Evolutionary conservation across 2,797 vertebrate species (phyloP).

Genomic region (Peromyscus melanophrys): DNA sequence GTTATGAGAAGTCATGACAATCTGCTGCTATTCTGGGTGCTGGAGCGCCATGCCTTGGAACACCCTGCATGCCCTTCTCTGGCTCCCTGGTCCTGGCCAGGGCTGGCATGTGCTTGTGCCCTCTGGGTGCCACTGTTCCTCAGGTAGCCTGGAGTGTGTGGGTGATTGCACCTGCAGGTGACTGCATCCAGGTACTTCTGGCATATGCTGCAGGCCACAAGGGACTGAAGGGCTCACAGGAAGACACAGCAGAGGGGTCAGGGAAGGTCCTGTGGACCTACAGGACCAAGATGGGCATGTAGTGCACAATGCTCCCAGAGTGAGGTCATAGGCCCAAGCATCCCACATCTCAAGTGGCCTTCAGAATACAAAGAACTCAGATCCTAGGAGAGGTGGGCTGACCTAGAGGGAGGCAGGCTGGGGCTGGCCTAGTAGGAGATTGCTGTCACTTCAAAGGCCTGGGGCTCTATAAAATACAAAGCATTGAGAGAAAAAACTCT

Average conservation of each 20-base stretch:
- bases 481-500: not conserved
- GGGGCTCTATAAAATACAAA: not conserved
- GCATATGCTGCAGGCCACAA: accelerated
- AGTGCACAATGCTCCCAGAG: no score
- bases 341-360: not conserved
- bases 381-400: not conserved
- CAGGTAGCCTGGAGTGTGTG: not conserved
- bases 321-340: not conserved
- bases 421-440: not conserved
- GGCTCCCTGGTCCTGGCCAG: not conserved
- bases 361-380: not conserved
- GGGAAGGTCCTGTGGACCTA: not conserved
- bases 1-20: not conserved
- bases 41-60: not conserved
- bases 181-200: not conserved
- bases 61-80: slow-evolving; percentile 8
- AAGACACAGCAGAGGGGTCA: not conserved
- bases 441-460: not conserved
- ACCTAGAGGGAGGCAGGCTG: not conserved
- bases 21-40: not conserved
- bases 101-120: not conserved
- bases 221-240: accelerated
- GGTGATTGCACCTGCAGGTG: not conserved
- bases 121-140: not conserved
- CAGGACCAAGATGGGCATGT: not conserved